Base-by-base conservation (phyloP, 1,140 invertebrate species). In the Phymastichus coffea region DNA sequence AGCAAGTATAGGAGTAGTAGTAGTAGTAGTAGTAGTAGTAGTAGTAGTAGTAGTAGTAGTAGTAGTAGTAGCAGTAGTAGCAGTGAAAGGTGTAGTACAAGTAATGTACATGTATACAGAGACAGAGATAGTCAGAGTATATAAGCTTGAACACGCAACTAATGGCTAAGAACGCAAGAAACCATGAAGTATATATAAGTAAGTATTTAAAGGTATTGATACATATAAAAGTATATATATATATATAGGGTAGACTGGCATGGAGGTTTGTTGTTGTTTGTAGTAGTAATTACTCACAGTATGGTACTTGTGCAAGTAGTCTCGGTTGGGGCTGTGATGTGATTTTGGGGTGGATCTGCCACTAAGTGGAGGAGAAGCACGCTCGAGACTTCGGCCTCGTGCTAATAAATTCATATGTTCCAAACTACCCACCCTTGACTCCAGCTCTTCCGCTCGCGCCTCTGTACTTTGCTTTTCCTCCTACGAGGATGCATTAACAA, bases 401-500 rank as follows among this genome's bases (percentile, higher is more conserved):
- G 89, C 85, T 66, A 94, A 79, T 55, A 95, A 79, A 82, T 95
- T 93, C 84, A 95, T 93, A 73, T 95, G 92, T 77, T 96, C 93
- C 70, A 95, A 86, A 76, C 93, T 96, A 66, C 95, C 95, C 57
- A 98, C 95, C 68, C 95, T 85, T 57, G 94, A 96, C 78, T 99
- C 97, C 28, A 99, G 81, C 77, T 99, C 96, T 79, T 99, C 97
- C 1, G 97, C 97, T 51, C 96, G 75, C 1, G 95, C 93, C 79
- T 99, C 97, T 3, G 94, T 97, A 70, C 87, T 95, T 78, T 99
- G 94, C 75, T 99, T 99, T 81, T 99, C 97, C 82, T 99, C 97
- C 84, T 99, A 52, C 2, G 52, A 49, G 26, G 35, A 61, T 56
- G 43, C 28, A 61, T 56, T 30, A 56, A 51, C 28, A 61, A 52